These are phyloP conservation scores for Macquaria ambigua DNA, from an alignment of 2,113 vertebrate species.

Conservation along the genomic window DNA sequence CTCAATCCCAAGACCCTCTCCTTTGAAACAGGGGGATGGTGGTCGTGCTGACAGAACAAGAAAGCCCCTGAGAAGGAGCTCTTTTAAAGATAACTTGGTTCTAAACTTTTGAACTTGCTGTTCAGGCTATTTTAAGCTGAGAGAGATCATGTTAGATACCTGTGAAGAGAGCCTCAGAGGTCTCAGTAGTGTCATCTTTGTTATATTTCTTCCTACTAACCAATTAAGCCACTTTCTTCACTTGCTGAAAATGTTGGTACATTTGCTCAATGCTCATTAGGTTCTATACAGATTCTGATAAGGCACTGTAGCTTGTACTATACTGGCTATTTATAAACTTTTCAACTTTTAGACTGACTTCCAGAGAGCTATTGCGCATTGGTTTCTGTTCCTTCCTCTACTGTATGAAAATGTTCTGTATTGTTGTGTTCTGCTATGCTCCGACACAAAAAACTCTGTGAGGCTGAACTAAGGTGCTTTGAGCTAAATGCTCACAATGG, in stretches of 20 bases:
- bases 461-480: too few species aligned
- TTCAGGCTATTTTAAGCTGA: conserved; percentile 50
- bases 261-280: not conserved
- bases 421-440: not conserved
- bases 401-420: not conserved
- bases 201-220: conserved; percentile 19
- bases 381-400: too few species aligned
- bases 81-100: conserved; percentile 45
- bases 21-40: conserved; percentile 21
- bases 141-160: conserved; percentile 22
- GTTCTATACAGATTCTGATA: not conserved
- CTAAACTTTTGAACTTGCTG: conserved; percentile 45
- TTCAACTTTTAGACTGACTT: not conserved
- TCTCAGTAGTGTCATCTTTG: conserved; percentile 26
- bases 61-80: conserved; percentile 31
- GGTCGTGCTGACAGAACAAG: conserved; percentile 6
- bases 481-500: too few species aligned
- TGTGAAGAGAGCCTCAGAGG: conserved; percentile 29
- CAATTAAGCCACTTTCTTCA: conserved; percentile 43
- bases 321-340: not conserved
- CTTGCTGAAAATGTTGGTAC: not conserved
- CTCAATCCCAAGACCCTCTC: conserved; percentile 27
- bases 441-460: not conserved
- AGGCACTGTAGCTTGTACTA: not conserved
- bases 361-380: not conserved